Evolutionary conservation across 2,113 vertebrate species (phyloP).

Genomic region (Serilophus lunatus): DNA sequence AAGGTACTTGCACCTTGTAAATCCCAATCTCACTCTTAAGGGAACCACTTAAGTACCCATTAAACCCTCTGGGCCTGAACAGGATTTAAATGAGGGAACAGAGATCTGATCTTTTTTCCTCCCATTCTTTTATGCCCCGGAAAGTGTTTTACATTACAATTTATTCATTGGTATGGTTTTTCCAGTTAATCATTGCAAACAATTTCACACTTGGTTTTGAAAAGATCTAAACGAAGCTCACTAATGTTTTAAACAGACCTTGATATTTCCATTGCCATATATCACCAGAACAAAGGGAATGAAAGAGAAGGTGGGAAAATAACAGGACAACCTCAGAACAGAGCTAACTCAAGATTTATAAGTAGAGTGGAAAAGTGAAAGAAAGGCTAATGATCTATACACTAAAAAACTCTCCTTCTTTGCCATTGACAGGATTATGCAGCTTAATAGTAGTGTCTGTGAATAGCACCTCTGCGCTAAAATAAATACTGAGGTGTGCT

Average conservation of each 20-base stretch:
- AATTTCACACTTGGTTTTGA: neutral
- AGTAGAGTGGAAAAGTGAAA: neutral
- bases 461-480: neutral
- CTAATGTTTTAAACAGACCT: neutral
- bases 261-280: neutral
- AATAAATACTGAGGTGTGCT: neutral
- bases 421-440: neutral
- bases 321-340: neutral
- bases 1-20: neutral
- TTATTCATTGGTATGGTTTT: neutral
- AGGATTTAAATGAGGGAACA: constrained; percentile 15
- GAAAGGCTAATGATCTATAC: neutral
- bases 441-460: neutral
- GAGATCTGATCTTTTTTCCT: neutral
- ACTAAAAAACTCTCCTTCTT: neutral
- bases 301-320: neutral
- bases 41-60: neutral
- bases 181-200: neutral
- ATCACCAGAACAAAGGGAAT: neutral
- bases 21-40: neutral
- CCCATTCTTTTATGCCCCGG: neutral
- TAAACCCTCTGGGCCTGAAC: neutral
- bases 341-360: neutral
- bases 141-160: neutral
- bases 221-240: neutral